Evolutionary conservation across 2,113 vertebrate species (phyloP), one percentile per base, ranked within the genome.

Genomic region (Albula glossodonta): DNA sequence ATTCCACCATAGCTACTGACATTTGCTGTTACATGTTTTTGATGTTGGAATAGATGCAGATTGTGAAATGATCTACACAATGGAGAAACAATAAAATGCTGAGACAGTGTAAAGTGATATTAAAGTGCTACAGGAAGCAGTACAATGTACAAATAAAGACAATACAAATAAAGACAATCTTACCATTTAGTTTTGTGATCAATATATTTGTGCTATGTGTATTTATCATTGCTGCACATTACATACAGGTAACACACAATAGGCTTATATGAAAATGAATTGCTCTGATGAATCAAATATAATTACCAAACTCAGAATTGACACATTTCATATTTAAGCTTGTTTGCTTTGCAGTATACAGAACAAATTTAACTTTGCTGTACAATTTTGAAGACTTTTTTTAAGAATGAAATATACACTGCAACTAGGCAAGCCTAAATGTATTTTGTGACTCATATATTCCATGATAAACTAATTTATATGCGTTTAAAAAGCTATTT

Each of bases 111-210:
- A 74, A 84, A 83, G 48, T 12, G 3, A 74, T 77, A 48, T 86
- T 83, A 52, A 89, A 89, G 57, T 85, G 90, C 86, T 90, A 88
- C 86, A 86, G 84, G 89, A 85, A 90, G 78, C 57, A 63, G 70
- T 51, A 60, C n/a, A n/a, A n/a, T n/a, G n/a, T n/a, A n/a, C n/a
- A 60, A 94, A 92, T 93, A 93, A 93, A 92, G 51, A 89, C 82
- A 25, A 78, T 90, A n/a, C n/a, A 60, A 94, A 92, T 93, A 93
- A 93, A 92, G 51, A 89, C 82, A 25, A 78, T 90, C 88, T 91
- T 88, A 82, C 88, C 86, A 85, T 77, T 88, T 86, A 5, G 83
- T 85, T 19, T 60, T 52, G 17, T 82, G 22, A 57, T 53, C 11
- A 13, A 48, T 82, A 82, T 22, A 49, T 78, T 78, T 79, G n/a